A percentile compares a stretch with the other conserved stretches of the same genome.
These are phyloP conservation scores for Aphis craccivora DNA, from an alignment of 1,140 invertebrate genomes.

Conservation along the genomic window DNA sequence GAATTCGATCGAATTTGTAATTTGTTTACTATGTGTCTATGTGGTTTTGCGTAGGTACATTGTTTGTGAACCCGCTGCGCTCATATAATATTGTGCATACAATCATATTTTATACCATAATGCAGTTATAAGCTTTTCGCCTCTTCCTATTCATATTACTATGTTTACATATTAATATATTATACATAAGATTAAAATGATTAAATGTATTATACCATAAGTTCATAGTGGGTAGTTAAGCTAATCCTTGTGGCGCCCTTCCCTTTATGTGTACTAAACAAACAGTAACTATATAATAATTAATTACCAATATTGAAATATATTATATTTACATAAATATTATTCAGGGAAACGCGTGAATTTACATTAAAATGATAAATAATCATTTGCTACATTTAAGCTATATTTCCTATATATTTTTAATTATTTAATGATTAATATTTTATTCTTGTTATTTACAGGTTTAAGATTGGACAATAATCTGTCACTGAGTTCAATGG, in stretches of 20 bases:
- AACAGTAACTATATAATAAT: not conserved
- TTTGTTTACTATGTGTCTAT: not conserved
- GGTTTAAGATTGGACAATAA: constrained; percentile 75
- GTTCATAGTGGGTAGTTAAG: not conserved
- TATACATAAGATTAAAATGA: no score
- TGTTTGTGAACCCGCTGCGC: no score
- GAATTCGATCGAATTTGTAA: not conserved
- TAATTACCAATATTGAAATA: not conserved
- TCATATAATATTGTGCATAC: no score
- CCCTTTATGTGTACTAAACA: not conserved
- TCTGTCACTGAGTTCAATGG: constrained; percentile 72
- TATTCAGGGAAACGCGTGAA: not conserved
- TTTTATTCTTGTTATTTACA: constrained; percentile 64
- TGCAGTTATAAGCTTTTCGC: no score
- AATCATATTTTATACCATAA: no score
- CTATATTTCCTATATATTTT: not conserved
- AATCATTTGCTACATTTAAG: not conserved
- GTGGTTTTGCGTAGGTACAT: no score
- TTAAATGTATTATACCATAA: no score
- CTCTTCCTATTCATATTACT: no score
- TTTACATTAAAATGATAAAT: not conserved
- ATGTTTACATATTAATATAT: no score
- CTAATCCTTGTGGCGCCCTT: not conserved
- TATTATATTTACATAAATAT: no score
- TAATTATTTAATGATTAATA: not conserved